Evolutionary conservation across 2,113 vertebrate species (phyloP).

Genomic region (Pterocles gutturalis): DNA sequence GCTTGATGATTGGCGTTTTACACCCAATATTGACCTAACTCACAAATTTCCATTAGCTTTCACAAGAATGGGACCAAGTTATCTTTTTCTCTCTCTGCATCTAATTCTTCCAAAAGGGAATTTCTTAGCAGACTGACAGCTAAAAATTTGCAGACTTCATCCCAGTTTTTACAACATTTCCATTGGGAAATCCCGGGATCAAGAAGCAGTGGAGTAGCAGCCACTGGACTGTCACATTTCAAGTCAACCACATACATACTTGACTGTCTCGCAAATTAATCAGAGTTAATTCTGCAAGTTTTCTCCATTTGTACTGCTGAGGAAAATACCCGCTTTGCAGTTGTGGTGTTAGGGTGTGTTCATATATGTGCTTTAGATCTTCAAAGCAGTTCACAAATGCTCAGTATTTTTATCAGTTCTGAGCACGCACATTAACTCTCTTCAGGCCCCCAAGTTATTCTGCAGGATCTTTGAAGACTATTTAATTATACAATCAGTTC

Average conservation of each 20-base stretch:
- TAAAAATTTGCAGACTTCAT: background rate
- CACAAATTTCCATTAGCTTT: background rate
- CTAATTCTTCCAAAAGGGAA: background rate
- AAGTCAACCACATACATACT: background rate
- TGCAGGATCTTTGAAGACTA: conserved; percentile 63
- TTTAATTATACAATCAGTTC: conserved; percentile 65
- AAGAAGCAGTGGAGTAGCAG: background rate
- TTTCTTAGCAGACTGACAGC: background rate
- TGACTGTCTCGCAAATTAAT: background rate
- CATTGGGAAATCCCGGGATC: background rate
- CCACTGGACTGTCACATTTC: background rate
- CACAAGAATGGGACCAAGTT: background rate
- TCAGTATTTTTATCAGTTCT: background rate
- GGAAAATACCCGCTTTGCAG: background rate
- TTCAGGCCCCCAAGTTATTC: conserved; percentile 46
- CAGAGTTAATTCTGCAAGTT: background rate
- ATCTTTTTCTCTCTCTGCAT: background rate
- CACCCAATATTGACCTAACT: no score
- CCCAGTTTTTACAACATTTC: background rate
- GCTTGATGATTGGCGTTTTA: background rate
- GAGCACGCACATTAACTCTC: background rate
- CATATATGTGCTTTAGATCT: background rate
- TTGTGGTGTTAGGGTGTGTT: background rate
- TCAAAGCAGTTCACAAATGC: background rate
- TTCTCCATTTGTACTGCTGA: background rate